Conservation (phyloP, 2,113 vertebrate genomes). For the Oryzias melastigma region DNA sequence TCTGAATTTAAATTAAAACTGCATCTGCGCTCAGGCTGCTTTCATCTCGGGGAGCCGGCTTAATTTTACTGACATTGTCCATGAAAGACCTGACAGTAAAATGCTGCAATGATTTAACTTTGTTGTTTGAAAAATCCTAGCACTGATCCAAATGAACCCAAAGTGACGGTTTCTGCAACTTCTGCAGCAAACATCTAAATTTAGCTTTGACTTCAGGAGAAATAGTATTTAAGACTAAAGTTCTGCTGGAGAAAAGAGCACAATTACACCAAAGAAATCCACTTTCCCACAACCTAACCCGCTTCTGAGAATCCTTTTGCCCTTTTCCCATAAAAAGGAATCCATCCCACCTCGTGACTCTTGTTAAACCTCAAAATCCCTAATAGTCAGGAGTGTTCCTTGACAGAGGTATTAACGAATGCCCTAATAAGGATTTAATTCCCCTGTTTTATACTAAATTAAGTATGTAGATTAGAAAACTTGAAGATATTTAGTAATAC, state of each 20-base stretch:
- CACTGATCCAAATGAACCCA: slow-evolving; percentile 1
- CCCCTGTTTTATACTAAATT: slow-evolving; percentile 19
- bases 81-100: slow-evolving; percentile 5
- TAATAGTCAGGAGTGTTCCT: slow-evolving; percentile 51
- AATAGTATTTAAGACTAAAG: slow-evolving; percentile 14
- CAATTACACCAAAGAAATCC: slow-evolving; percentile 54
- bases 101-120: background rate
- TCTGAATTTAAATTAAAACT: slow-evolving; percentile 12
- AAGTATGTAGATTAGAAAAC: too few relatives aligned
- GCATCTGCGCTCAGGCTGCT: slow-evolving; percentile 3
- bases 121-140: slow-evolving; percentile 1
- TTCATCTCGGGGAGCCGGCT: slow-evolving; percentile 4
- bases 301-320: slow-evolving; percentile 33
- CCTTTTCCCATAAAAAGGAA: slow-evolving; percentile 44
- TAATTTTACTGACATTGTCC: slow-evolving; percentile 3
- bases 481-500: too few relatives aligned
- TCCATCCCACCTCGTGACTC: slow-evolving; percentile 53
- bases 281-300: slow-evolving; percentile 47
- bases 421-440: slow-evolving; percentile 33
- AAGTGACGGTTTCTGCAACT: background rate
- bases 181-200: background rate
- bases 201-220: slow-evolving; percentile 10
- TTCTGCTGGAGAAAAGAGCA: slow-evolving; percentile 13
- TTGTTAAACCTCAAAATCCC: slow-evolving; percentile 52
- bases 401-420: slow-evolving; percentile 19